A percentile compares a stretch with the other conserved stretches of the same genome.
Conservation (phyloP, 1,140 invertebrate species). For the Cardiocondyla obscurior region DNA sequence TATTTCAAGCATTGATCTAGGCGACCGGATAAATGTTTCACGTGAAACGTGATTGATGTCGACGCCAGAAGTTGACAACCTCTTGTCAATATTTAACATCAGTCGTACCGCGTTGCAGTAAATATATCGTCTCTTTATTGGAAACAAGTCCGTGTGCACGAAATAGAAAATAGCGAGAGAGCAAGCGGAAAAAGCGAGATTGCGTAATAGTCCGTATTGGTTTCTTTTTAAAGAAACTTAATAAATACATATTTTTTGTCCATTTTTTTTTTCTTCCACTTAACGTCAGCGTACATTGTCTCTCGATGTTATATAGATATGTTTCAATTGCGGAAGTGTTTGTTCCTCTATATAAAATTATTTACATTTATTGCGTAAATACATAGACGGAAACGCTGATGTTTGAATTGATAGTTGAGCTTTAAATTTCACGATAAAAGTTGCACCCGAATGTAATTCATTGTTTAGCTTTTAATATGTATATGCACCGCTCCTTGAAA, state of each 20-base stretch:
- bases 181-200: background rate
- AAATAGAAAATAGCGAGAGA: background rate
- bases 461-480: background rate
- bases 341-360: no score
- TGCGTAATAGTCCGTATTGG: background rate
- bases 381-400: background rate
- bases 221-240: background rate
- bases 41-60: slow-evolving; percentile 31
- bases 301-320: background rate
- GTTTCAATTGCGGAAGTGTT: background rate
- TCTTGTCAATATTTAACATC: slow-evolving; percentile 48
- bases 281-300: background rate
- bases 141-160: background rate
- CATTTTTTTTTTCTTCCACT: background rate
- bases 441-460: background rate
- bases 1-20: slow-evolving; percentile 29
- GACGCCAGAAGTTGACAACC: background rate
- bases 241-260: background rate
- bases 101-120: background rate
- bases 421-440: background rate
- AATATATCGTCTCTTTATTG: slow-evolving; percentile 14
- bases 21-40: slow-evolving; percentile 21
- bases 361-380: no score
- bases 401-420: background rate
- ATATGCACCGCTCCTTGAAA: background rate